Percentiles rank a stretch among this genome's conserved stretches.
Evolutionary conservation across 2,888 invertebrate species (phyloP).

Genomic region (Drosophila lacicola): DNA sequence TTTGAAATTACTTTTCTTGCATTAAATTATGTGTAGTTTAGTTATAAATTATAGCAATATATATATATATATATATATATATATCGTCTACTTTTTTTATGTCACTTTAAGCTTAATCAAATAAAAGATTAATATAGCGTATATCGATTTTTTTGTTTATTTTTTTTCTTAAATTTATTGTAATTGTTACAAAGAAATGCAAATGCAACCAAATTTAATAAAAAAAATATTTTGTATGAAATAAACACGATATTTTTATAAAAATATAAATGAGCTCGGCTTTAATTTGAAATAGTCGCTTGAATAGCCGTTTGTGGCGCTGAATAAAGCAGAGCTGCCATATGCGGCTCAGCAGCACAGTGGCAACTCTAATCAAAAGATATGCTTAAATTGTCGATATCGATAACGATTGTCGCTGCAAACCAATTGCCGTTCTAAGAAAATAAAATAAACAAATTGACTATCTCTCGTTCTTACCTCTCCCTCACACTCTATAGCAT

Average conservation of each 20-base stretch:
- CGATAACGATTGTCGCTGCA: constrained; percentile 24
- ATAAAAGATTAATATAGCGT: constrained; percentile 14
- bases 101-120: constrained; percentile 17
- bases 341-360: background rate
- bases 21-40: constrained; percentile 23
- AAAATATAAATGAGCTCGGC: constrained; percentile 15
- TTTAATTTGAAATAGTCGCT: background rate
- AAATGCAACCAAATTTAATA: constrained; percentile 56
- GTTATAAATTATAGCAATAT: constrained; percentile 7
- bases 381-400: constrained; percentile 29
- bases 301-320: background rate
- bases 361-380: constrained; percentile 39
- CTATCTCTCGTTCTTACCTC: background rate
- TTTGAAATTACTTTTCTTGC: constrained; percentile 1
- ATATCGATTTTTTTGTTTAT: constrained; percentile 18
- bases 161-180: constrained; percentile 24
- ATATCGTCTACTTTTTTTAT: constrained; percentile 24
- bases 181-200: constrained; percentile 44
- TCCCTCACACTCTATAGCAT: background rate
- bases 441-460: background rate
- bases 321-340: constrained; percentile 18
- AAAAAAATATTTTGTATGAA: constrained; percentile 43
- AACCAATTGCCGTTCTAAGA: background rate
- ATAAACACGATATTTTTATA: constrained; percentile 70
- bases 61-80: constrained; percentile 1